Conservation (phyloP, 2,888 invertebrate species). For the Arrhopalites spinosus region DNA sequence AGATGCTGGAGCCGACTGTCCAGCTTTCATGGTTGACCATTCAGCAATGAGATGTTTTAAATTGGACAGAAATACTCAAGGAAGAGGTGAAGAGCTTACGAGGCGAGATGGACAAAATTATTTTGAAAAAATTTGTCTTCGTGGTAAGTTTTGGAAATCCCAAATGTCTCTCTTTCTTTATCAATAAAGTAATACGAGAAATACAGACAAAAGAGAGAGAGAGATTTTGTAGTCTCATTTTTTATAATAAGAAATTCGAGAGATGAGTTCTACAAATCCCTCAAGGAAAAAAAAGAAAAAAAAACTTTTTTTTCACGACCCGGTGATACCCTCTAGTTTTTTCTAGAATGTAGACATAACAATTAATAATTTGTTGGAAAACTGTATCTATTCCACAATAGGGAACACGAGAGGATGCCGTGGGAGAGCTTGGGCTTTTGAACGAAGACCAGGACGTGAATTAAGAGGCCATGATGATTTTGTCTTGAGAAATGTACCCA, state of each 20-base stretch:
- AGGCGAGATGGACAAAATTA: constrained; percentile 60
- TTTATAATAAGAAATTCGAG: too few species aligned
- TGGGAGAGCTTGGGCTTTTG: constrained; percentile 62
- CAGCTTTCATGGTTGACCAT: constrained; percentile 61
- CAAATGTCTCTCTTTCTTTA: too few species aligned
- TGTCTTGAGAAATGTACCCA: constrained; percentile 60
- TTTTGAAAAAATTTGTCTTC: constrained; percentile 61
- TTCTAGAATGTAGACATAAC: too few species aligned
- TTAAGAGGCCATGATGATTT: constrained; percentile 62
- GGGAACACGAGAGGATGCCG: constrained; percentile 57
- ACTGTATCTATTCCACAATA: constrained; percentile 5
- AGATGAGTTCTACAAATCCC: too few species aligned
- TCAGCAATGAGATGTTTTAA: constrained; percentile 60
- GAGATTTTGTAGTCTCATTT: too few species aligned
- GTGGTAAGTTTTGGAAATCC: constrained; percentile 56
- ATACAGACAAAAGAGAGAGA: too few species aligned
- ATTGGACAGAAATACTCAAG: constrained; percentile 61
- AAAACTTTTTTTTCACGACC: too few species aligned
- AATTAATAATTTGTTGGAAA: too few species aligned
- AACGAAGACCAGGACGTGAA: constrained; percentile 62
- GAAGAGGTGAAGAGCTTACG: constrained; percentile 59
- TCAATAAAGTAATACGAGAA: too few species aligned
- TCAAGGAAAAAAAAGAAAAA: too few species aligned
- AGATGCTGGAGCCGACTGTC: constrained; percentile 60
- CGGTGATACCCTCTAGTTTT: too few species aligned